phyloP scores from a whole-genome alignment of 2,113 vertebrate genomes.

The Setophaga coronata region DNA sequence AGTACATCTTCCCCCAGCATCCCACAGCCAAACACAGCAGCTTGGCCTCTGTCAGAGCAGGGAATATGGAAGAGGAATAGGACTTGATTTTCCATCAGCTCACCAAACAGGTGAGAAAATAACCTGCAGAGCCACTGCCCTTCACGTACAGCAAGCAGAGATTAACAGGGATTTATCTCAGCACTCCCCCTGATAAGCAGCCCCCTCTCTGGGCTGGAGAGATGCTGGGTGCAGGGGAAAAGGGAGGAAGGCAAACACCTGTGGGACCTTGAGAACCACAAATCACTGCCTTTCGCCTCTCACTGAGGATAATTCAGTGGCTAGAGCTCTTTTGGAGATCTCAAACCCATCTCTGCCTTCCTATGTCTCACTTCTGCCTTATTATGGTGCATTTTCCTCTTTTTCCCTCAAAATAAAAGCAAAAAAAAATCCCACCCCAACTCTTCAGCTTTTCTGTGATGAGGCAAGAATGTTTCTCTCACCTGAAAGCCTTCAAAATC shows the following conservation, averaged over 20 bases:
- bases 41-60: background rate
- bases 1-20: background rate
- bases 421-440: background rate
- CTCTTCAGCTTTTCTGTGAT: background rate
- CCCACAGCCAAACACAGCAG: rapidly evolving
- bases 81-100: slow-evolving; percentile 14
- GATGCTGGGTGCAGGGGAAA: background rate
- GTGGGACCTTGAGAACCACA: background rate
- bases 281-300: background rate
- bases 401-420: background rate
- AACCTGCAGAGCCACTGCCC: background rate
- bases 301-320: background rate
- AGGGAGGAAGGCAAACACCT: background rate
- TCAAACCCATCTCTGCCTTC: background rate
- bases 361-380: background rate
- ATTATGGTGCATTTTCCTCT: background rate
- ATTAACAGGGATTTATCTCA: background rate
- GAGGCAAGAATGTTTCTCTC: background rate
- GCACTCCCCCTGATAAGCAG: background rate
- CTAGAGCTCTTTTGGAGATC: background rate
- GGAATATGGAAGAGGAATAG: background rate
- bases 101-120: background rate
- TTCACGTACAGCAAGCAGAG: background rate
- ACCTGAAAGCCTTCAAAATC: slow-evolving; percentile 8
- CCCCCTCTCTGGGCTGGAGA: background rate